A percentile compares a stretch with the other conserved stretches of the same genome.
Evolutionary conservation across 2,888 invertebrate species (phyloP).

Genomic region (Mantis religiosa): DNA sequence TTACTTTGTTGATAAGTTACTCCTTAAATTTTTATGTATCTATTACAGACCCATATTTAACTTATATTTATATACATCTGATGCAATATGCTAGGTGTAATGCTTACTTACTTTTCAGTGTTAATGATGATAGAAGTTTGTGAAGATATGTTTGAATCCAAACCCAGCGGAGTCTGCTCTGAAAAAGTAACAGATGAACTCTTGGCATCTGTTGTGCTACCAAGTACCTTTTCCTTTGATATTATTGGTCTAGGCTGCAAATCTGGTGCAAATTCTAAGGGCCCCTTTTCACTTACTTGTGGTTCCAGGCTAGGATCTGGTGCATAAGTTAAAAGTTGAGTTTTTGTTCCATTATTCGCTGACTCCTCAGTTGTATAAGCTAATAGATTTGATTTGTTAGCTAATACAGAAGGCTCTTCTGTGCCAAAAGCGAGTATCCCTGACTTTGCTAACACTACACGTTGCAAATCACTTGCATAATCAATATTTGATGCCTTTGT

Average conservation of each 20-base stretch:
- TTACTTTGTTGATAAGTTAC: too few species aligned
- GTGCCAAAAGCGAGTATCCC: neutral
- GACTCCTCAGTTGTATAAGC: neutral
- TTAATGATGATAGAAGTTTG: neutral
- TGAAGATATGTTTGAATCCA: neutral
- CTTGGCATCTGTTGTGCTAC: neutral
- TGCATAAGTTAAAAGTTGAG: conserved; percentile 2
- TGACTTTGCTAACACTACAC: conserved; percentile 5
- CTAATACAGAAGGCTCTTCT: neutral
- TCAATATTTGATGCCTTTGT: neutral
- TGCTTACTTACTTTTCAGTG: neutral
- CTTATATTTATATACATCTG: too few species aligned
- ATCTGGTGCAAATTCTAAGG: neutral
- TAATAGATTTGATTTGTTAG: neutral
- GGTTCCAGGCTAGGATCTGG: neutral
- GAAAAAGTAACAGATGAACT: neutral
- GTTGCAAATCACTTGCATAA: conserved; percentile 1
- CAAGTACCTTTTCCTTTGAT: neutral
- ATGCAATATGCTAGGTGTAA: too few species aligned
- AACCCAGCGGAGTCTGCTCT: neutral
- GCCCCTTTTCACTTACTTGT: neutral
- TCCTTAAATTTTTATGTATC: too few species aligned
- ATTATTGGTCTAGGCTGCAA: neutral
- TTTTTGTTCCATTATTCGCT: neutral
- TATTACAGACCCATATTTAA: too few species aligned